phyloP scores from a whole-genome alignment of 2,888 invertebrate species.

The Eupithecia subfuscata region DNA sequence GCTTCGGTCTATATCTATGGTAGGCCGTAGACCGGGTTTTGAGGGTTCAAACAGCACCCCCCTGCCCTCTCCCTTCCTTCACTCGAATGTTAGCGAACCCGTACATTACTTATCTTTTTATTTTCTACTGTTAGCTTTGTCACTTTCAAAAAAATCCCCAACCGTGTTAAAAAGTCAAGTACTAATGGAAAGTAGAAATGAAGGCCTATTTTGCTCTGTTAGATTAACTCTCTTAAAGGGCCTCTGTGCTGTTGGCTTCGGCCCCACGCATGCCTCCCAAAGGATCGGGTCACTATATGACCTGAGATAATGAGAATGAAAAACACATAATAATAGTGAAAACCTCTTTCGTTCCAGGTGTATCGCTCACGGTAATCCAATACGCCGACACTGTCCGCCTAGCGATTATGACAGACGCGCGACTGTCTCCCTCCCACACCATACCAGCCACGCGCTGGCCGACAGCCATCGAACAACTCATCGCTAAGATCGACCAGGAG shows the following conservation, averaged over 20 bases:
- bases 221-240: too few relatives aligned
- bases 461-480: constrained; percentile 67
- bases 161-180: neutral
- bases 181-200: neutral
- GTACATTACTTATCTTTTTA: too few relatives aligned
- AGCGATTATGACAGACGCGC: constrained; percentile 89
- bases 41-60: too few relatives aligned
- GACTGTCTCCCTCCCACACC: constrained; percentile 86
- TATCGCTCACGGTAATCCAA: constrained; percentile 88
- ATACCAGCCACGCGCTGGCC: constrained; percentile 80
- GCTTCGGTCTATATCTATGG: too few relatives aligned
- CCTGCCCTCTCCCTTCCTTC: too few relatives aligned
- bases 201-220: too few relatives aligned
- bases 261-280: too few relatives aligned
- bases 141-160: neutral
- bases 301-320: too few relatives aligned
- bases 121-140: neutral
- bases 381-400: constrained; percentile 86
- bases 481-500: constrained; percentile 71
- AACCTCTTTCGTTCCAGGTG: constrained; percentile 76
- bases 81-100: too few relatives aligned
- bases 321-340: neutral
- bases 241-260: too few relatives aligned
- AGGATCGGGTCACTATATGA: too few relatives aligned
- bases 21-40: too few relatives aligned